phyloP scores from a whole-genome alignment of 2,113 vertebrate species.

The Emydocephalus ijimae region DNA sequence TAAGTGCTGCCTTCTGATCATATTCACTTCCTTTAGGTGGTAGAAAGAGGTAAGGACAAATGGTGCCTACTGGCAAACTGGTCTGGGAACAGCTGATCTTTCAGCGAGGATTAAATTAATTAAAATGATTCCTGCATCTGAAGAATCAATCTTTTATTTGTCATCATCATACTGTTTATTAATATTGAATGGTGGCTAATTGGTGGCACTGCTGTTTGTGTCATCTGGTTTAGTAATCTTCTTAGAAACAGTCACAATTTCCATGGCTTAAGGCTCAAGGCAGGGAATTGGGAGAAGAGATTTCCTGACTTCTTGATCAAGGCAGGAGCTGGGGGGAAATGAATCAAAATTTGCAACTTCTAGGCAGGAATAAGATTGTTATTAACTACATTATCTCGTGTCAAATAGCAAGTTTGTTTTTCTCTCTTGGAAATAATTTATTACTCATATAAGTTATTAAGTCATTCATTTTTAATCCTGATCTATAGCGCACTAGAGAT shows the following conservation, averaged over 20 bases:
- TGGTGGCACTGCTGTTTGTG: slow-evolving; percentile 68
- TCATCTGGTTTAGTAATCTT: slow-evolving; percentile 63
- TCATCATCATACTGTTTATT: slow-evolving; percentile 75
- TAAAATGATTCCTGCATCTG: slow-evolving; percentile 77
- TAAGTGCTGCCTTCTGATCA: slow-evolving; percentile 82
- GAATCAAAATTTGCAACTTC: background rate
- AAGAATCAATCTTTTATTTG: slow-evolving; percentile 76
- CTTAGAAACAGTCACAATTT: slow-evolving; percentile 60
- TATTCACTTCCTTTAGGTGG: slow-evolving; percentile 75
- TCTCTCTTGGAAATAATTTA: background rate
- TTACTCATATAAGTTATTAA: background rate
- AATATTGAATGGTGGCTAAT: slow-evolving; percentile 75
- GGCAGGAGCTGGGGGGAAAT: background rate
- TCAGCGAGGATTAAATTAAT: slow-evolving; percentile 94
- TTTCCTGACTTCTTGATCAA: slow-evolving; percentile 8
- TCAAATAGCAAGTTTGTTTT: background rate
- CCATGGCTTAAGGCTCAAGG: slow-evolving; percentile 30
- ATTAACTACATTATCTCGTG: background rate
- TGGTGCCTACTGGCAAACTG: slow-evolving; percentile 75
- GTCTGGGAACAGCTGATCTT: slow-evolving; percentile 82
- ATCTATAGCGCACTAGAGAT: background rate
- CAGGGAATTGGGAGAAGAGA: slow-evolving; percentile 19
- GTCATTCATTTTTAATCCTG: background rate
- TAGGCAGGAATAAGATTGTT: background rate
- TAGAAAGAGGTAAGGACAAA: slow-evolving; percentile 69